Evolutionary conservation across 2,797 vertebrate genomes (phyloP).

Genomic region (Halcyon smyrnensis): DNA sequence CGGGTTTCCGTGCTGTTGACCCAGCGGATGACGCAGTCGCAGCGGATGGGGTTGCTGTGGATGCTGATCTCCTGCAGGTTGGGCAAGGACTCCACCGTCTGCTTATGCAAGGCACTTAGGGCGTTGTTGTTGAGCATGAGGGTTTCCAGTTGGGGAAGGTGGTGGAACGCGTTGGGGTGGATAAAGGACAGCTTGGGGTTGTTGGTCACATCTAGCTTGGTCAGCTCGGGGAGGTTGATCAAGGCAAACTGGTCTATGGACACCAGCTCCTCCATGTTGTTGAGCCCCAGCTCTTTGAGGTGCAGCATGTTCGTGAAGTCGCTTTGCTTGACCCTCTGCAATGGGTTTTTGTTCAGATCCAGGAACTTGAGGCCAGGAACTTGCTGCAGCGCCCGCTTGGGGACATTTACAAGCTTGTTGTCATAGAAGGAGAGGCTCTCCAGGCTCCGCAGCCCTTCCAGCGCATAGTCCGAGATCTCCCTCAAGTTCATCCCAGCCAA

Average conservation of each 20-base stretch:
- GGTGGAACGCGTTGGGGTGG: conserved; percentile 92
- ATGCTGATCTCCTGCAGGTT: conserved; percentile 95
- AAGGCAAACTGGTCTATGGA: conserved; percentile 94
- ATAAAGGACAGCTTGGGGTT: conserved; percentile 95
- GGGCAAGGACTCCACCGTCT: conserved; percentile 90
- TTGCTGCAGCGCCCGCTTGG: conserved; percentile 87
- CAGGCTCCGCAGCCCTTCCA: conserved; percentile 88
- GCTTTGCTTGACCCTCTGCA: conserved; percentile 89
- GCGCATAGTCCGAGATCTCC: conserved; percentile 87
- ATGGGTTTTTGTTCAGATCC: conserved; percentile 95
- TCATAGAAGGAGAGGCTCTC: conserved; percentile 98
- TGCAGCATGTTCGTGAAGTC: conserved; percentile 94
- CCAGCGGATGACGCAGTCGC: conserved; percentile 97
- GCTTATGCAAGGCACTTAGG: conserved; percentile 91
- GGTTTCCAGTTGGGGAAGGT: conserved; percentile 90
- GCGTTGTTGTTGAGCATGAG: conserved; percentile 98
- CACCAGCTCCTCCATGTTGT: conserved; percentile 96
- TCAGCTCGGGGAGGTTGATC: conserved; percentile 94
- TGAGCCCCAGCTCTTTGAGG: conserved; percentile 95
- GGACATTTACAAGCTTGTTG: conserved; percentile 88
- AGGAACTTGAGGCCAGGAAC: conserved; percentile 94
- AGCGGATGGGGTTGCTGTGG: conserved; percentile 95
- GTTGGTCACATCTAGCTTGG: conserved; percentile 96
- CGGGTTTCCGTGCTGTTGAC: conserved; percentile 83
- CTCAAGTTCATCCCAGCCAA: conserved; percentile 91